A percentile compares a stretch with the other conserved stretches of the same genome.
Evolutionary conservation across 2,113 vertebrate genomes (phyloP).

Genomic region (Chlorodrepanis virens): DNA sequence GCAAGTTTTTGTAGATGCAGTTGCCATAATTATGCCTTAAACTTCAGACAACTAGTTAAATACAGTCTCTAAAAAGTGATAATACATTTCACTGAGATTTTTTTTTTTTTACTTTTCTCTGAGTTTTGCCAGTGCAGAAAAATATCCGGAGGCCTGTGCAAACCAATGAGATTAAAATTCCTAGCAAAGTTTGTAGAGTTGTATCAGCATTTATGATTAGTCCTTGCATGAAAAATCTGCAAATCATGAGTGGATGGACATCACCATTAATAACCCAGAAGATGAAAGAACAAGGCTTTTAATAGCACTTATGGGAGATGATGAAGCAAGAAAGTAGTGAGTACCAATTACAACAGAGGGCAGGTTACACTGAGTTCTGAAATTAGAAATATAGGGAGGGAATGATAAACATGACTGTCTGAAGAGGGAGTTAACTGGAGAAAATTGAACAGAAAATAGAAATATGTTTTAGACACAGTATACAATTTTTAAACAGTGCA

Average conservation of each 20-base stretch:
- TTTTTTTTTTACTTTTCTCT: neutral
- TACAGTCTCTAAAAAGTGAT: neutral
- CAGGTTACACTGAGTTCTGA: neutral
- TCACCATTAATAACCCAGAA: neutral
- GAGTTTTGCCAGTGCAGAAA: neutral
- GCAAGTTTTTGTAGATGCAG: neutral
- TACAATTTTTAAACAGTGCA: neutral
- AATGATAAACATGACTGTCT: neutral
- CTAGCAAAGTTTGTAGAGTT: neutral
- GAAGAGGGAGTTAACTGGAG: neutral
- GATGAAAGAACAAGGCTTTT: neutral
- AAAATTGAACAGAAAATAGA: neutral
- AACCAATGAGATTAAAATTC: neutral
- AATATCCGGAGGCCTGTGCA: neutral
- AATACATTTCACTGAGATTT: neutral
- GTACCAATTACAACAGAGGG: neutral
- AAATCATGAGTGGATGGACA: neutral
- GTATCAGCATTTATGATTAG: neutral
- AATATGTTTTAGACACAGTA: neutral
- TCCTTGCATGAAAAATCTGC: neutral
- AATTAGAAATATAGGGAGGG: constrained; percentile 5
- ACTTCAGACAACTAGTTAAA: neutral
- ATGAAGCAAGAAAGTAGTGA: neutral
- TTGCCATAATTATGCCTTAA: neutral
- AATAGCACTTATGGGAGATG: neutral